Evolutionary conservation across 2,797 vertebrate species (phyloP), one percentile per base, ranked within the genome.

Genomic region (Eospalax fontanierii): DNA sequence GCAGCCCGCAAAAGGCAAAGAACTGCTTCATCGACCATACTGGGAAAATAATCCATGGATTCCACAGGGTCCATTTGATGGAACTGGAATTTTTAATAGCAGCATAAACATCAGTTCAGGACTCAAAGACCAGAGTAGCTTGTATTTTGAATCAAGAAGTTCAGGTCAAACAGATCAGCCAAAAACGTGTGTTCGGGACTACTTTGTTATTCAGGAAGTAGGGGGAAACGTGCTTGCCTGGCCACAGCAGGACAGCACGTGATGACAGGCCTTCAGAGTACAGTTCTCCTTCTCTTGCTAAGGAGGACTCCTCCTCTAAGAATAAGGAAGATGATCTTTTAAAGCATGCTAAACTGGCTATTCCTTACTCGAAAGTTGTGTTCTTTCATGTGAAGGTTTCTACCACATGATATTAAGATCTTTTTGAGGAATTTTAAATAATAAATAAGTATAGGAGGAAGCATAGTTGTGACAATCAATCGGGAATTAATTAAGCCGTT

Each of bases 401-500:
- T 79, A 80, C 22, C 76, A 68, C 73, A 75, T 57, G 19, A 16
- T 11, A 11, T 59, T 33, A 57, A 1, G 4, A 71, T 92, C 59
- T 79, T 96, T 91, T 70, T 57, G 54, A 79, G 46, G 9, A 89
- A 81, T 35, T 96, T 38, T 65, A 92, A 83, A 70, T 59, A 88
- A 79, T 73, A 95, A 87, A 87, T 70, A 83, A 90, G 61, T 3
- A 16, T 81, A 63, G 33, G 18, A 43, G 80, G 65, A 92, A 90
- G 78, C 21, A 28, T 61, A 35, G 79, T 84, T 86, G 88, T 94
- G 86, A 89, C 43, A 81, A 92, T 93, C 78, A 94, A 57, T 46
- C 26, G 87, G 40, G 46, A 94, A 90, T 88, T 92, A 87, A 76
- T 83, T 89, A 93, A 93, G 12, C 22, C 89, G 78, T 33, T 59